Conservation (phyloP, 2,888 invertebrate species). For the Oxystoma pomonae region DNA sequence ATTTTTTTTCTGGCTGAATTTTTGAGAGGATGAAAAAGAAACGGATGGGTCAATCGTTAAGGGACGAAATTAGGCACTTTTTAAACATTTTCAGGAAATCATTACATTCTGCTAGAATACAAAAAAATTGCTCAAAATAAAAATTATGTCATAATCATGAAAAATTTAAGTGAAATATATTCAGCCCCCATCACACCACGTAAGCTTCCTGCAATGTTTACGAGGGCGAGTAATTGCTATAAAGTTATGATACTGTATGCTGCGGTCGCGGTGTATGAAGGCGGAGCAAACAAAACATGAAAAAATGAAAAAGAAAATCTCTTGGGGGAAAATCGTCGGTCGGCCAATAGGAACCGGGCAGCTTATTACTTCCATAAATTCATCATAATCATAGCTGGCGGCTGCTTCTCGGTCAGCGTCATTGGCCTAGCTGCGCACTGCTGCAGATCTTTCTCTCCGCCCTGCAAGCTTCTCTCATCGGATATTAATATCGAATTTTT, state of each 20-base stretch:
- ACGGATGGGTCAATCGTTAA: too few species aligned
- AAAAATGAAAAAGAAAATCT: constrained; percentile 1
- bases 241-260: not conserved
- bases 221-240: not conserved
- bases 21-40: too few species aligned
- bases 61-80: too few species aligned
- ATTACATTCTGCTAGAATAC: too few species aligned
- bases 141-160: too few species aligned
- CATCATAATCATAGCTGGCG: constrained; percentile 48
- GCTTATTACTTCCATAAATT: constrained; percentile 82
- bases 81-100: too few species aligned
- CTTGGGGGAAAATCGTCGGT: constrained; percentile 8
- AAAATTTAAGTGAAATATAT: too few species aligned
- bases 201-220: not conserved
- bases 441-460: constrained; percentile 50
- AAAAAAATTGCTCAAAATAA: too few species aligned
- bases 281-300: not conserved
- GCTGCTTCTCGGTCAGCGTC: constrained; percentile 36
- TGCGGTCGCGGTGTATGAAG: not conserved
- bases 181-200: too few species aligned
- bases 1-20: too few species aligned
- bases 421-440: constrained; percentile 40
- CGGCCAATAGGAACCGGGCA: constrained; percentile 64
- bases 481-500: constrained; percentile 81
- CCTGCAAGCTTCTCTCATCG: constrained; percentile 37